phyloP scores from a whole-genome alignment of 2,797 vertebrate genomes.

The Rachycentron canadum region DNA sequence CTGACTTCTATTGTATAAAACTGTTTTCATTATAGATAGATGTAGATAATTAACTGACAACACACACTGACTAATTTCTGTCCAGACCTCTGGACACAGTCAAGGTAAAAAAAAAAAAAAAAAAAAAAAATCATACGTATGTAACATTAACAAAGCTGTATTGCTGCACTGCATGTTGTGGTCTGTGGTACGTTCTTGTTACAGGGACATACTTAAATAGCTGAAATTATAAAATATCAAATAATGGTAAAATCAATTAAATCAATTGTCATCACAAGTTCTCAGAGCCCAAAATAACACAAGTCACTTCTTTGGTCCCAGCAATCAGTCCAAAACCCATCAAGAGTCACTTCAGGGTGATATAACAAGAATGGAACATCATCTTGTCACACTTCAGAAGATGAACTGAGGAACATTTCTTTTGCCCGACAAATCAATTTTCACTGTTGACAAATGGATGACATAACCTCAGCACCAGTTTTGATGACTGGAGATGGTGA shows the following conservation, averaged over 20 bases:
- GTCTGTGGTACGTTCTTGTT: background rate
- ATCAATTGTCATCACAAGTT: background rate
- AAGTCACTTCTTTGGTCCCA: background rate
- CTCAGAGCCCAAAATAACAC: background rate
- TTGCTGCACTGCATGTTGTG: background rate
- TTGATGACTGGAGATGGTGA: background rate
- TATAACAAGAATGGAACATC: background rate
- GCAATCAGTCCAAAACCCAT: background rate
- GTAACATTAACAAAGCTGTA: constrained; percentile 16
- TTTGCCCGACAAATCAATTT: background rate
- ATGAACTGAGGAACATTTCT: background rate
- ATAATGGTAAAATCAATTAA: background rate
- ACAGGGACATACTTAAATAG: background rate
- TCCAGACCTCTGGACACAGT: no score
- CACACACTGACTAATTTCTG: no score
- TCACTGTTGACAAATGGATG: constrained; percentile 30
- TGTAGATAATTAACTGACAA: no score
- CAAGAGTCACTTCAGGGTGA: background rate
- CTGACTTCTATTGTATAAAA: no score
- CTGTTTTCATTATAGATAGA: no score
- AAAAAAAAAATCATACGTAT: no score
- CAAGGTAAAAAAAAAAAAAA: no score
- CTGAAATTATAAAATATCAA: background rate
- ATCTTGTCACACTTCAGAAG: background rate
- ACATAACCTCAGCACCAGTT: constrained; percentile 30